Percentiles rank a stretch among this genome's conserved stretches.
phyloP scores from a whole-genome alignment of 2,888 invertebrate species.

The Aquatica leii region DNA sequence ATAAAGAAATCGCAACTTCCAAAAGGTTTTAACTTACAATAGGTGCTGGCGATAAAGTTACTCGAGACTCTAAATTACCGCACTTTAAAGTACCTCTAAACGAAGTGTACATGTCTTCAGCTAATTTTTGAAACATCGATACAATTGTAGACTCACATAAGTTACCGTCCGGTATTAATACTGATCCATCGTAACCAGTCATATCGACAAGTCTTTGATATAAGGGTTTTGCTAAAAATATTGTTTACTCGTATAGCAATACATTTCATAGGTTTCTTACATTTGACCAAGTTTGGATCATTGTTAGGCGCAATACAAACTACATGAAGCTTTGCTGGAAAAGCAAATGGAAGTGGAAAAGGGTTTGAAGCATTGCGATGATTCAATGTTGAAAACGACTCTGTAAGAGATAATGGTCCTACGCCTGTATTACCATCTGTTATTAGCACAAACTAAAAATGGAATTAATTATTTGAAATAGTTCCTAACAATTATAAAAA shows the following conservation, averaged over 20 bases:
- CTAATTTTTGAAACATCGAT: constrained; percentile 71
- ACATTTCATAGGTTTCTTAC: too few species aligned
- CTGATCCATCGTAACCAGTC: constrained; percentile 72
- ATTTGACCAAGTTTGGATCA: constrained; percentile 65
- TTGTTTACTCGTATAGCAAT: too few species aligned
- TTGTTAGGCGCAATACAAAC: constrained; percentile 73
- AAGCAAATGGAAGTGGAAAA: constrained; percentile 80
- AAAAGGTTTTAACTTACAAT: constrained; percentile 59
- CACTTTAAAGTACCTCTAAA: constrained; percentile 78
- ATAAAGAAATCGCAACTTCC: constrained; percentile 10
- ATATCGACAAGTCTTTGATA: constrained; percentile 84
- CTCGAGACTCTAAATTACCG: constrained; percentile 76
- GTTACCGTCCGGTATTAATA: constrained; percentile 66
- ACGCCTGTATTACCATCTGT: constrained; percentile 80
- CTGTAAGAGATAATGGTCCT: constrained; percentile 70
- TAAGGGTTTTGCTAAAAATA: constrained; percentile 71
- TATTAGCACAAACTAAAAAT: constrained; percentile 70
- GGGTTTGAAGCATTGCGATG: constrained; percentile 60
- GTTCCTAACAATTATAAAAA: too few species aligned
- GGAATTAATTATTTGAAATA: background rate
- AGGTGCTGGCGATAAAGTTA: constrained; percentile 79
- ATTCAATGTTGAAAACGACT: constrained; percentile 63
- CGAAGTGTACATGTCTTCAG: constrained; percentile 76
- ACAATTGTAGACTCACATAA: constrained; percentile 59
- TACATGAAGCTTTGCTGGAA: constrained; percentile 81